Percentiles rank a stretch among this genome's conserved stretches.
These are phyloP conservation scores for Hassar affinis DNA, from an alignment of 2,113 vertebrate genomes.

Conservation along the genomic window DNA sequence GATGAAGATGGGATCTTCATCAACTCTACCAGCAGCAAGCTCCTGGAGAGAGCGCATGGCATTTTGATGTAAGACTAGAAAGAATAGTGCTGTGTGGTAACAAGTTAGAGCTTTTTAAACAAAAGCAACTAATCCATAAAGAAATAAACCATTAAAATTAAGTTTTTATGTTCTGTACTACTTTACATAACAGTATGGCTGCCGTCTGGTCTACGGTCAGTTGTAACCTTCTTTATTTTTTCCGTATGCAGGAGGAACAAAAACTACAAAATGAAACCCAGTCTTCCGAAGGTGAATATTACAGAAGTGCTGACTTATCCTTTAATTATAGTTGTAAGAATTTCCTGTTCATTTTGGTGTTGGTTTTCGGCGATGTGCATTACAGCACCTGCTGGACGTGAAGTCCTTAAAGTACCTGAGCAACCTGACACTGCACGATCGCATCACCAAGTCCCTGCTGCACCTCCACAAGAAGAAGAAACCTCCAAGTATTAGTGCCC, in stretches of 20 bases:
- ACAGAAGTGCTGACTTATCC: not conserved
- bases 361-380: not conserved
- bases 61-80: constrained; percentile 91
- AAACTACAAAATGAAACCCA: constrained; percentile 87
- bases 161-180: not conserved
- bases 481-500: constrained; percentile 95
- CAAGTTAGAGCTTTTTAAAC: not conserved
- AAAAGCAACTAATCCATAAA: not conserved
- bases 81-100: not conserved
- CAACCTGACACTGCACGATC: constrained; percentile 90
- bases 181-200: not conserved
- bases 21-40: constrained; percentile 87
- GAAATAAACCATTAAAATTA: no score
- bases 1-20: constrained; percentile 93
- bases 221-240: not conserved
- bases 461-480: constrained; percentile 99
- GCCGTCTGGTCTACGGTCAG: not conserved
- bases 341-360: not conserved
- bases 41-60: constrained; percentile 93
- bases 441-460: constrained; percentile 95
- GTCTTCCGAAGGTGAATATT: constrained; percentile 88
- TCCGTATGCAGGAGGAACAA: constrained; percentile 83
- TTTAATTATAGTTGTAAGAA: not conserved
- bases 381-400: constrained; percentile 89
- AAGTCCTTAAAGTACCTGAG: constrained; percentile 94